Conservation (phyloP, 2,888 invertebrate species). For the Eledona agricola region DNA sequence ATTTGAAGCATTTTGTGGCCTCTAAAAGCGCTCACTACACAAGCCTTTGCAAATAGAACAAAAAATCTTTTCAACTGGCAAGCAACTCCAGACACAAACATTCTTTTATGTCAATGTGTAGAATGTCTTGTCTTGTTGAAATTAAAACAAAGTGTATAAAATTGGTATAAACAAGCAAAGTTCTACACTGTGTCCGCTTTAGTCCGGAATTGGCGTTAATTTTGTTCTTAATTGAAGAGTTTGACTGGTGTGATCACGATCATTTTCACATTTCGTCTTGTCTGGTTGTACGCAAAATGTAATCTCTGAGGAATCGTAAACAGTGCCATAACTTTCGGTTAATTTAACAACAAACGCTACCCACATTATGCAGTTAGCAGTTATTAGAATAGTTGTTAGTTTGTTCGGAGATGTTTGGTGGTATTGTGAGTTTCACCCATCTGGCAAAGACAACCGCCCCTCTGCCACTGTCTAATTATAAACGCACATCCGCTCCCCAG, state of each 20-base stretch:
- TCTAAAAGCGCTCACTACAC: too few relatives aligned
- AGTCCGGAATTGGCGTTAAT: too few relatives aligned
- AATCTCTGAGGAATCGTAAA: conserved; percentile 20
- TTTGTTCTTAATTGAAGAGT: too few relatives aligned
- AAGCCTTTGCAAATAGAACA: too few relatives aligned
- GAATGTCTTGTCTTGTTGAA: too few relatives aligned
- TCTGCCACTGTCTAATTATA: conserved; percentile 44
- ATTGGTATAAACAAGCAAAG: too few relatives aligned
- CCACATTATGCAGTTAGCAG: conserved; percentile 33
- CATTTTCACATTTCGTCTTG: neutral
- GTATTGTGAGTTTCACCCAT: conserved; percentile 39
- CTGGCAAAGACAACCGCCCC: conserved; percentile 33
- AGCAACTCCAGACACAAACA: too few relatives aligned
- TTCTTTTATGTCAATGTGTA: too few relatives aligned
- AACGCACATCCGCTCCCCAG: conserved; percentile 44
- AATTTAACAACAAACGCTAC: conserved; percentile 31
- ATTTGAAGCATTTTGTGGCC: too few relatives aligned
- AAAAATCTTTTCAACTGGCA: too few relatives aligned
- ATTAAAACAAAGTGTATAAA: too few relatives aligned
- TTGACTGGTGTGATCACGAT: neutral
- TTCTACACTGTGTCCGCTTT: too few relatives aligned
- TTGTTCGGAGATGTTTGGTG: conserved; percentile 40
- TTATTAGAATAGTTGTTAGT: conserved; percentile 36
- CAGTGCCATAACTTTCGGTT: conserved; percentile 28
- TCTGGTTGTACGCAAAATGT: conserved; percentile 14